Conservation (phyloP, 2,888 invertebrate genomes). For the Ceriagrion tenellum region DNA sequence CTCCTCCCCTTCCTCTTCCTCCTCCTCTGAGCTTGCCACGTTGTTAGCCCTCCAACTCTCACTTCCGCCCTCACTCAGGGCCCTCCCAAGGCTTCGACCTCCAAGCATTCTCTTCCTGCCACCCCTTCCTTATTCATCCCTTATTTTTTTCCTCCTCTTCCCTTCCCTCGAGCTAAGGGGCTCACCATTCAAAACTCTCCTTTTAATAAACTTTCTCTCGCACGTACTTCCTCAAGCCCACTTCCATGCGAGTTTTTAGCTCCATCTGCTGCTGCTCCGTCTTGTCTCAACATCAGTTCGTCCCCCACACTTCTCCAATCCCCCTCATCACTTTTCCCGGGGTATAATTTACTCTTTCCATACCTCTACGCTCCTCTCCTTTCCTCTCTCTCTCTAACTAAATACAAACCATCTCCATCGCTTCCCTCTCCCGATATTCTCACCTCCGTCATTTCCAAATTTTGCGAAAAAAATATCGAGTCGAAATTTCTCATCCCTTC, state of each 20-base stretch:
- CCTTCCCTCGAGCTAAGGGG: background rate
- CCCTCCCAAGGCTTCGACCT: background rate
- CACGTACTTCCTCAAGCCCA: conserved; percentile 1
- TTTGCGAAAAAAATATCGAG: background rate
- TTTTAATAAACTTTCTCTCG: conserved; percentile 59
- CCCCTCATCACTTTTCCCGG: background rate
- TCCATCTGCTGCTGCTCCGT: conserved; percentile 32
- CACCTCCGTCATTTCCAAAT: background rate
- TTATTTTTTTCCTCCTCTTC: background rate
- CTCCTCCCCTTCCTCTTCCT: conserved; percentile 24
- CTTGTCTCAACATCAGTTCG: background rate
- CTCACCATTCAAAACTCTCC: background rate
- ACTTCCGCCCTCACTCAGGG: conserved; percentile 13
- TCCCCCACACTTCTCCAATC: background rate
- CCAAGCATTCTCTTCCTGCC: background rate
- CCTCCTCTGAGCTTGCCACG: background rate
- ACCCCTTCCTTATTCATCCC: background rate
- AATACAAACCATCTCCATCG: background rate
- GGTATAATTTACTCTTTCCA: background rate
- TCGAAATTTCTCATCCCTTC: background rate
- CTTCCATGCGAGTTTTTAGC: conserved; percentile 34
- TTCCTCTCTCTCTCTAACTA: background rate
- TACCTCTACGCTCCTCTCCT: background rate
- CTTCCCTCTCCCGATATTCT: background rate
- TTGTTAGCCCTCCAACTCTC: conserved; percentile 40